phyloP scores from a whole-genome alignment of 2,113 vertebrate genomes.

The Pristiophorus japonicus region DNA sequence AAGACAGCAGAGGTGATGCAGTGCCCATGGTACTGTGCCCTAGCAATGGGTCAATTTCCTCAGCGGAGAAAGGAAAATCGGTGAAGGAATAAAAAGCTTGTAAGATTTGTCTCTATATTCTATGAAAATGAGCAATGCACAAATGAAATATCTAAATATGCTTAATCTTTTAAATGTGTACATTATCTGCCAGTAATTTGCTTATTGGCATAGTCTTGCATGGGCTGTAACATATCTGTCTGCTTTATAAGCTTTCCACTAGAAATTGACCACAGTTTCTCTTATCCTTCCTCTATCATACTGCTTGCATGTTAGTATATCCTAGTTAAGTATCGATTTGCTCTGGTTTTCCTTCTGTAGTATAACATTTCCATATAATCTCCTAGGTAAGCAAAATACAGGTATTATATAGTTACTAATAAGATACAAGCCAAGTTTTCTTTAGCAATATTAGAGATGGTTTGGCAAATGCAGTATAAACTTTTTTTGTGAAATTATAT shows the following conservation, averaged over 20 bases:
- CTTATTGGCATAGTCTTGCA: background rate
- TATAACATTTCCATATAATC: background rate
- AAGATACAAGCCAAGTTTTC: too few relatives aligned
- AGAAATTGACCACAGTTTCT: background rate
- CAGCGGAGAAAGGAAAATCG: background rate
- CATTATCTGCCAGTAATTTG: background rate
- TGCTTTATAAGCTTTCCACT: conserved; percentile 20
- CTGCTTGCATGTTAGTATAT: background rate
- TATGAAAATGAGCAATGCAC: background rate
- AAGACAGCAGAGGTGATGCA: background rate
- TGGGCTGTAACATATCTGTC: background rate
- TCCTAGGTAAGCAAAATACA: background rate
- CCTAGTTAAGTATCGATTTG: background rate
- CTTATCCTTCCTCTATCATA: background rate
- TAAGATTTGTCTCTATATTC: background rate
- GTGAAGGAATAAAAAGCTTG: background rate
- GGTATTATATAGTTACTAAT: background rate
- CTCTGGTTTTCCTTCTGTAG: background rate
- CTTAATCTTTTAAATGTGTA: background rate
- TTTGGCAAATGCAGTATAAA: background rate
- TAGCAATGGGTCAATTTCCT: background rate
- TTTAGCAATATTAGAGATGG: background rate
- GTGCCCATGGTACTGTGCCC: background rate
- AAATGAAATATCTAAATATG: background rate
- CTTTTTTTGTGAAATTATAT: background rate